Evolutionary conservation across 2,113 vertebrate genomes (phyloP).

Genomic region (Cyphotilapia sp.): DNA sequence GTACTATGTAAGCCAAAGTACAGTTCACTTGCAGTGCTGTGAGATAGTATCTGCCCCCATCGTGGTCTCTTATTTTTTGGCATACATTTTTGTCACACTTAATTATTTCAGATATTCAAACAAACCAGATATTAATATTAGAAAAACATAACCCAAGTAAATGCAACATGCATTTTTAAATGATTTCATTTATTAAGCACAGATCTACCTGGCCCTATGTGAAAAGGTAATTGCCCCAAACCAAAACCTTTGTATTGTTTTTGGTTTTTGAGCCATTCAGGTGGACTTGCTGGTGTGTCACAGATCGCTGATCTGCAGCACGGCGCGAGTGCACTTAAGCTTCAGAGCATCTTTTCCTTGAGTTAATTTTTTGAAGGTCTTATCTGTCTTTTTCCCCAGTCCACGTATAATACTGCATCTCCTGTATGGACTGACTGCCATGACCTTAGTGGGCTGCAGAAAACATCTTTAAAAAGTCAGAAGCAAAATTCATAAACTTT

Average conservation of each 20-base stretch:
- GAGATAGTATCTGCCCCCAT: background rate
- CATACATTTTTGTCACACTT: background rate
- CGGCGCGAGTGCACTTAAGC: fast-evolving
- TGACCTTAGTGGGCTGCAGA: background rate
- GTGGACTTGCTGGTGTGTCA: background rate
- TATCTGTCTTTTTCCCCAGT: background rate
- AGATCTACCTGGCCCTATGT: background rate
- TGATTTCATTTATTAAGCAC: background rate
- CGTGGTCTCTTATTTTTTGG: background rate
- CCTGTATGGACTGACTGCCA: background rate
- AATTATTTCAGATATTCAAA: background rate
- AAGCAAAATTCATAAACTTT: background rate
- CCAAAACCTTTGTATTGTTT: background rate
- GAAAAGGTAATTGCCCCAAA: background rate
- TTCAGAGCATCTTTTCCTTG: background rate
- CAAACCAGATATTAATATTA: background rate
- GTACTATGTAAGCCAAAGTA: background rate
- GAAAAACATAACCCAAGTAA: background rate
- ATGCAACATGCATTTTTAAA: background rate
- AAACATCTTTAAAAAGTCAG: background rate
- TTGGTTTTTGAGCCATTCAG: background rate
- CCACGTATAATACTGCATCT: background rate
- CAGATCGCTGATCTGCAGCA: background rate
- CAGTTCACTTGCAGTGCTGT: background rate
- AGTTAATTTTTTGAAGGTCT: background rate